A percentile compares a stretch with the other conserved stretches of the same genome.
Conservation (phyloP, 2,888 invertebrate species). For the Philaethria dido region DNA sequence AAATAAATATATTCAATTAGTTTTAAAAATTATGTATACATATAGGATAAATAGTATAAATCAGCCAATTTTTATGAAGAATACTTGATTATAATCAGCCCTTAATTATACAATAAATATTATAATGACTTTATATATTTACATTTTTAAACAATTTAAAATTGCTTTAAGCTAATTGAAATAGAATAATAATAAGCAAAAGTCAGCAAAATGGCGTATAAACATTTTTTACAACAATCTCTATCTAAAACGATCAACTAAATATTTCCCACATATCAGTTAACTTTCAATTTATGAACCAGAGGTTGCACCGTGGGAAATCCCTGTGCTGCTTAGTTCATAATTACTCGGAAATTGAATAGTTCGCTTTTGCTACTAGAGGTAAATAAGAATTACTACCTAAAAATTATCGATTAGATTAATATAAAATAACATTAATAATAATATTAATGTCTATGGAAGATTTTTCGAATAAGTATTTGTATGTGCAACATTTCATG, state of each 20-base stretch:
- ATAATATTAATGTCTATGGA: no score
- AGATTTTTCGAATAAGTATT: no score
- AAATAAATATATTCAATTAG: no score
- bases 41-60: no score
- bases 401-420: neutral
- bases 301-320: constrained; percentile 37
- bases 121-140: neutral
- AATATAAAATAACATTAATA: no score
- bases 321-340: constrained; percentile 22
- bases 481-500: no score
- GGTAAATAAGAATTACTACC: neutral
- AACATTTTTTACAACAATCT: neutral
- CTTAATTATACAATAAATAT: neutral
- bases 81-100: no score
- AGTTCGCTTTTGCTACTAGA: neutral
- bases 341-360: constrained; percentile 19
- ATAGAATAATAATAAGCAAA: neutral
- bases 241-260: constrained; percentile 4
- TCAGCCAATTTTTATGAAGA: no score
- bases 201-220: neutral
- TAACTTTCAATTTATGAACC: constrained; percentile 24
- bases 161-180: neutral
- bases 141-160: neutral
- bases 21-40: no score
- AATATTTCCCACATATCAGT: constrained; percentile 24